Percentiles rank a stretch among this genome's conserved stretches.
Evolutionary conservation across 2,888 invertebrate genomes (phyloP).

Genomic region (Tenthredo distinguenda): DNA sequence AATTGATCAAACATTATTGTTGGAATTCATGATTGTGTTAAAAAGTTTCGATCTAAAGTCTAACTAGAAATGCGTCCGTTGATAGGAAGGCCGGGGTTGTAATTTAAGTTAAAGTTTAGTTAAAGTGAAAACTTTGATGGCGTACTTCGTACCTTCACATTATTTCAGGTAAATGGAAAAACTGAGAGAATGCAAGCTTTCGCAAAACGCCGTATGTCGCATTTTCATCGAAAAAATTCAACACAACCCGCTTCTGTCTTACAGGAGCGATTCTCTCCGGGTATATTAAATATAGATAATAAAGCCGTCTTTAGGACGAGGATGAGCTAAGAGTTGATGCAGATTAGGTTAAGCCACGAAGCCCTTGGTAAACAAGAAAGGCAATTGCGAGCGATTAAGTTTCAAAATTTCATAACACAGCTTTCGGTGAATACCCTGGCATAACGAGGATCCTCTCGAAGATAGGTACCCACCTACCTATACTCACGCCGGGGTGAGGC

Average conservation of each 20-base stretch:
- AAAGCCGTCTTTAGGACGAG: constrained; percentile 22
- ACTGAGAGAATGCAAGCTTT: not conserved
- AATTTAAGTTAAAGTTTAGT: constrained; percentile 42
- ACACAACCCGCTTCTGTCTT: not conserved
- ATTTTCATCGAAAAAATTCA: not conserved
- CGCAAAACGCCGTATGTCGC: not conserved
- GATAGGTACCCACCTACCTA: constrained; percentile 6
- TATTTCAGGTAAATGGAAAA: constrained; percentile 26
- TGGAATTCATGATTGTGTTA: constrained; percentile 23
- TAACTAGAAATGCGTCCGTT: constrained; percentile 23
- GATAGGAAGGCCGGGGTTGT: not conserved
- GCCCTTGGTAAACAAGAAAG: constrained; percentile 41
- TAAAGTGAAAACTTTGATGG: constrained; percentile 35
- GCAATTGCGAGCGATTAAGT: constrained; percentile 43
- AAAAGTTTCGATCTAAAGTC: constrained; percentile 34
- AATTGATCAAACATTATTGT: constrained; percentile 34
- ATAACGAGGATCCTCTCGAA: constrained; percentile 16
- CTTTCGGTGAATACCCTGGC: constrained; percentile 10
- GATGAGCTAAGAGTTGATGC: constrained; percentile 34
- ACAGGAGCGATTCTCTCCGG: not conserved
- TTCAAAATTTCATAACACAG: constrained; percentile 48
- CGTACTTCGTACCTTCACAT: constrained; percentile 4
- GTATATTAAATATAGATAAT: constrained; percentile 15
- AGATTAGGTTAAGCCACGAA: constrained; percentile 40
- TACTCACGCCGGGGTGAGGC: not conserved